Base-by-base conservation (phyloP, 2,888 invertebrate genomes). In the Oeneis ivallda region DNA sequence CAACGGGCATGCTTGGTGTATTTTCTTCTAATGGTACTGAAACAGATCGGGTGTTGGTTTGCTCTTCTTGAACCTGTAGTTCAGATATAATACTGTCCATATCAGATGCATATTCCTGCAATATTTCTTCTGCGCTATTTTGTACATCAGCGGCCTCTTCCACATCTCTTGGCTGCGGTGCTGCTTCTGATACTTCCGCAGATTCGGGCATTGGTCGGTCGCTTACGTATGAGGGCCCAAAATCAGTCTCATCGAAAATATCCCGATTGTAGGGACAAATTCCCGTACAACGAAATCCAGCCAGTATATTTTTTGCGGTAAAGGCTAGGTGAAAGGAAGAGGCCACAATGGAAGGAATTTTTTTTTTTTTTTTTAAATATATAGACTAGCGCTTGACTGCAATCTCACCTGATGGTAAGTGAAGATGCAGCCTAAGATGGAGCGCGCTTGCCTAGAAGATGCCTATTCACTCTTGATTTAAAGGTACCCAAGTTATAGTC, bases 261-360 rank as follows among this genome's bases (percentile, higher is more conserved):
- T n/a, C n/a, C n/a, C n/a, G n/a, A n/a, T n/a, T n/a, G n/a, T n/a
- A 43, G 43, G n/a, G 43, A 43, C 43, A 43, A 43, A 43, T 43
- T 43, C 43, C 43, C 43, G 43, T 43, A n/a, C n/a, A n/a, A n/a
- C n/a, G n/a, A n/a, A n/a, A 43, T 43, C 43, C 43, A 15, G 59
- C 59, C 47, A 49, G 59, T 47, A 60, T 60, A 32, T 60, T 60
- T 19, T 45, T 47, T 47, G 59, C 19, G 11, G 59, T 60, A 19
- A 47, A 26, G 47, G 59, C 59, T 13, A 60, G 49, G 9, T 47
- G 59, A 45, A 60, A 34, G 47, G 59, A 26, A 34, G 47, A 47
- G 26, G 49, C 59, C 47, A 47, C 49, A 60, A 60, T 60, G 32
- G 47, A 32, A 26, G 59, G 59, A n/a, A n/a, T n/a, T n/a, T n/a